phyloP scores from a whole-genome alignment of 2,797 vertebrate species.

The Aselliscus stoliczkanus region DNA sequence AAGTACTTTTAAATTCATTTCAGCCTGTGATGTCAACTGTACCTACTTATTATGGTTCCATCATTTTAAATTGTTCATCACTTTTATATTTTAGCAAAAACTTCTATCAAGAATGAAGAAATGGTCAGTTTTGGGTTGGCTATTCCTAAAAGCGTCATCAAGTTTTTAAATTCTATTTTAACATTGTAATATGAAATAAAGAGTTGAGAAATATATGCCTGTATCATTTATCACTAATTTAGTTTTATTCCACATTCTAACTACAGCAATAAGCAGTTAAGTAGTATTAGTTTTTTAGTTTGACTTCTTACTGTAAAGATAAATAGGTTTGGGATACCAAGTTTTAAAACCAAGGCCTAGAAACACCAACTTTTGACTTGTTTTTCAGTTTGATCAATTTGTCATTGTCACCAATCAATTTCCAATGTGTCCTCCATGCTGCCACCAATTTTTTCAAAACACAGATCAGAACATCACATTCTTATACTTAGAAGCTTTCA shows the following conservation, averaged over 20 bases:
- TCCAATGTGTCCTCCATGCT: background rate
- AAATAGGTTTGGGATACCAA: background rate
- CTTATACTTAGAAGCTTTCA: background rate
- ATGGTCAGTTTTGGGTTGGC: background rate
- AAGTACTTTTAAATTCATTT: slow-evolving; percentile 18
- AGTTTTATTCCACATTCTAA: background rate
- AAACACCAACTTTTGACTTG: background rate
- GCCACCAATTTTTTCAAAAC: background rate
- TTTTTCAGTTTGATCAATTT: background rate
- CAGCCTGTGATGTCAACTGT: background rate
- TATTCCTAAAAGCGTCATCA: background rate
- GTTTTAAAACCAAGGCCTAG: background rate
- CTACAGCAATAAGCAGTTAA: background rate
- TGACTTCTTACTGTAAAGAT: background rate
- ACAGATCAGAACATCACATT: background rate
- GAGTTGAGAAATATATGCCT: background rate
- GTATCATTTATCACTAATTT: background rate
- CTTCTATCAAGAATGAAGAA: background rate
- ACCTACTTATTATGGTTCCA: background rate
- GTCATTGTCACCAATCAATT: background rate
- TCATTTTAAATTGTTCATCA: background rate
- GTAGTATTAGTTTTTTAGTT: background rate
- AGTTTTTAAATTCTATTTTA: background rate
- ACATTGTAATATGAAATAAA: background rate
- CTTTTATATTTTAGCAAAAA: slow-evolving; percentile 24